These are phyloP conservation scores for Drosophila nigrodunni DNA, from an alignment of 1,140 invertebrate genomes.

Conservation along the genomic window DNA sequence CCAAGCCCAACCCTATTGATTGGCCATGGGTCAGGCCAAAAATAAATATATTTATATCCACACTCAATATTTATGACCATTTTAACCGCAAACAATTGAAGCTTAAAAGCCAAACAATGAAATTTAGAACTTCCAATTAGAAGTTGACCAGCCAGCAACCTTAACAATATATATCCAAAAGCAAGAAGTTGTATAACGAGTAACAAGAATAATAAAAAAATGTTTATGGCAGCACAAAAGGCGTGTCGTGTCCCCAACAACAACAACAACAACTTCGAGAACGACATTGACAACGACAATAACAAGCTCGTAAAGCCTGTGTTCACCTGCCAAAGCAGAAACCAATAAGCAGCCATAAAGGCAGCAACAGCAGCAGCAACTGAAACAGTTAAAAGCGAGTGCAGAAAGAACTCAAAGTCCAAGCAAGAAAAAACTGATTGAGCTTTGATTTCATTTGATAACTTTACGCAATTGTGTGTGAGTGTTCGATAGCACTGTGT, in stretches of 20 bases:
- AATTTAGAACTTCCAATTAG: conserved; percentile 82
- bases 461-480: background rate
- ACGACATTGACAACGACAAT: conserved; percentile 66
- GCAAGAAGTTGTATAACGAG: conserved; percentile 8
- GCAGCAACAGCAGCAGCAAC: conserved; percentile 3
- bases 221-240: conserved; percentile 48
- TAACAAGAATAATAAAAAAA: conserved; percentile 49
- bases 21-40: conserved; percentile 38
- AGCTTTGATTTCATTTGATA: conserved; percentile 41
- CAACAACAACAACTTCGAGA: conserved; percentile 62
- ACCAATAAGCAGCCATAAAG: conserved; percentile 70
- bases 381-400: conserved; percentile 33
- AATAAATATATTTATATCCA: conserved; percentile 40
- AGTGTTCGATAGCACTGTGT: background rate
- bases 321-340: conserved; percentile 55
- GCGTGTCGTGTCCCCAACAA: conserved; percentile 51
- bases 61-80: conserved; percentile 75
- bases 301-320: conserved; percentile 74
- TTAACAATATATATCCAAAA: background rate
- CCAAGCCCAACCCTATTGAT: conserved; percentile 47
- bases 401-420: conserved; percentile 51
- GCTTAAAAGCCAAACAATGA: conserved; percentile 81
- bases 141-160: conserved; percentile 46
- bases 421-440: conserved; percentile 65
- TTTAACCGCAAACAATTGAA: conserved; percentile 79